phyloP scores from a whole-genome alignment of 2,113 vertebrate species.

The Stictonetta naevosa region DNA sequence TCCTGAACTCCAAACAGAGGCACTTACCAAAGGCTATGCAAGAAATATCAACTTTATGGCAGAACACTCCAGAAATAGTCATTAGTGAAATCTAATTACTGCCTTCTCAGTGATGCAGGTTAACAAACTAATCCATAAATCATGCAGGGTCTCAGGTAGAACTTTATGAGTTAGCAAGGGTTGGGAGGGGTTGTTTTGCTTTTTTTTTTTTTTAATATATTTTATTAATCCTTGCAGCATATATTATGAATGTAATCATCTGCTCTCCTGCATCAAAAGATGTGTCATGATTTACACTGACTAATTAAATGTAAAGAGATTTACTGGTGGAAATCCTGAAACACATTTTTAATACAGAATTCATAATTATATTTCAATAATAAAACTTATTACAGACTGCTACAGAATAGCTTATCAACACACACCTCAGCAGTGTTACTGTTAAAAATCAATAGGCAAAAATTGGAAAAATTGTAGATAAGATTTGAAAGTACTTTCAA shows the following conservation, averaged over 20 bases:
- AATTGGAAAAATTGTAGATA: not conserved
- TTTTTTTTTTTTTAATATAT: not conserved
- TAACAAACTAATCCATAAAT: not conserved
- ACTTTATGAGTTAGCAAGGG: not conserved
- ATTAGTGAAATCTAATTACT: not conserved
- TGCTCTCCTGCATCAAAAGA: not conserved
- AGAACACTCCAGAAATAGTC: not conserved
- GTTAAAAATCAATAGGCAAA: not conserved
- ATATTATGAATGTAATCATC: not conserved
- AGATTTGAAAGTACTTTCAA: not conserved
- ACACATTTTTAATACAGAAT: not conserved
- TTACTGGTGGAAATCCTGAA: not conserved
- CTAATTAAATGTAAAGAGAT: not conserved
- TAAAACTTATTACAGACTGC: not conserved
- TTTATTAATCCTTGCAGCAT: not conserved
- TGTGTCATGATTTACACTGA: not conserved
- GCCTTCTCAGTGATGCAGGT: not conserved
- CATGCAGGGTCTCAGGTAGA: fast-evolving
- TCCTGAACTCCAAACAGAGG: not conserved
- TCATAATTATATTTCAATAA: not conserved
- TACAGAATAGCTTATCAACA: not conserved
- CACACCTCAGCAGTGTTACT: not conserved
- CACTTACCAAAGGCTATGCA: not conserved
- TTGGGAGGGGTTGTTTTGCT: not conserved
- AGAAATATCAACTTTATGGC: not conserved